phyloP scores from a whole-genome alignment of 2,888 invertebrate species.

The Rhagophthalmus giganteus region DNA sequence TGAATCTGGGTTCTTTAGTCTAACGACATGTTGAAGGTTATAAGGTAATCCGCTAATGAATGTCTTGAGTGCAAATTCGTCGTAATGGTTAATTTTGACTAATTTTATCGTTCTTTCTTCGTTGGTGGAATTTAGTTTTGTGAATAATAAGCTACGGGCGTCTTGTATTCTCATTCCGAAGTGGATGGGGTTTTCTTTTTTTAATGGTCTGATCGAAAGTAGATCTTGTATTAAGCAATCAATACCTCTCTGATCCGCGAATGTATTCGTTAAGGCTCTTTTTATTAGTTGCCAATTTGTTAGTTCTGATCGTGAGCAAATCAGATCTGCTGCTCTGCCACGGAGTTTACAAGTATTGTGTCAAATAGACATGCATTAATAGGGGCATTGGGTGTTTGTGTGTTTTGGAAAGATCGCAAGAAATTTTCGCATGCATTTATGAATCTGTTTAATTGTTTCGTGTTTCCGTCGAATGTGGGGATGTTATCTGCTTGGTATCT shows the following conservation, averaged over 20 bases:
- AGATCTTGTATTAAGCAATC: too few species aligned
- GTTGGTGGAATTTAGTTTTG: constrained; percentile 15
- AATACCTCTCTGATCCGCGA: constrained; percentile 28
- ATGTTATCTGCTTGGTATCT: constrained; percentile 29
- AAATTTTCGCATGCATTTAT: constrained; percentile 21
- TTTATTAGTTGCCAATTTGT: constrained; percentile 19
- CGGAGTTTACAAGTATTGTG: constrained; percentile 20
- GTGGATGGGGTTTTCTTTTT: constrained; percentile 16
- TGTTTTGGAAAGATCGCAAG: too few species aligned
- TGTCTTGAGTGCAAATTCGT: constrained; percentile 17
- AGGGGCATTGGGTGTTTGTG: not conserved
- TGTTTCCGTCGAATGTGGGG: constrained; percentile 22
- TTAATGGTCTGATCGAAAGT: constrained; percentile 11
- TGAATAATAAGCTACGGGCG: constrained; percentile 10
- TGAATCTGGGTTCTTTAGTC: constrained; percentile 26
- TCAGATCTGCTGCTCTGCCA: constrained; percentile 18
- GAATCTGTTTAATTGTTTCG: constrained; percentile 24
- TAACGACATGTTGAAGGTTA: constrained; percentile 18
- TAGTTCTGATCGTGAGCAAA: constrained; percentile 19
- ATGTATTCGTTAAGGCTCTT: constrained; percentile 17
- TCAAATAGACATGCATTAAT: constrained; percentile 17
- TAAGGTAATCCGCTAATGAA: constrained; percentile 20
- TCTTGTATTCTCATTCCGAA: constrained; percentile 27
- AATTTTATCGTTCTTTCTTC: constrained; percentile 8
- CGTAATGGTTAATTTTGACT: constrained; percentile 16